These are phyloP conservation scores for Colaptes auratus DNA, from an alignment of 2,113 vertebrate species.

Conservation along the genomic window DNA sequence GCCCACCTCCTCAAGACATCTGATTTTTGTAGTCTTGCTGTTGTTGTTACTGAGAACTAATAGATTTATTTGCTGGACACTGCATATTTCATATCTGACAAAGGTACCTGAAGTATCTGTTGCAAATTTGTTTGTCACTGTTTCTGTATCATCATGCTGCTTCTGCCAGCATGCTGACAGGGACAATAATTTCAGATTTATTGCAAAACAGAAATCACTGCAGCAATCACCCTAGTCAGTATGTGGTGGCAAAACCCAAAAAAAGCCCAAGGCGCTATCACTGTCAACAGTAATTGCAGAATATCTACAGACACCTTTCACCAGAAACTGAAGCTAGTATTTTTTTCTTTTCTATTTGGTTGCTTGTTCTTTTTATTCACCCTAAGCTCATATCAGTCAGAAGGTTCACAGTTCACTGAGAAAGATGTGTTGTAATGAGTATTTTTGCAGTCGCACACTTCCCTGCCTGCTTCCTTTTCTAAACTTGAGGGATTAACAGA, in stretches of 20 bases:
- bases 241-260: not conserved
- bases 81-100: slow-evolving; percentile 27
- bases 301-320: not conserved
- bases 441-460: not conserved
- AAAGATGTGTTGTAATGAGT: not conserved
- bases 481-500: not conserved
- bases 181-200: slow-evolving; percentile 56
- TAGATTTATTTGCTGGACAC: slow-evolving; percentile 30
- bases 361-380: not conserved
- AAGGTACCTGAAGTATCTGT: slow-evolving; percentile 14
- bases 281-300: not conserved
- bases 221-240: slow-evolving; percentile 25
- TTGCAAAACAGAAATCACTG: slow-evolving; percentile 39
- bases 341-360: rapidly evolving
- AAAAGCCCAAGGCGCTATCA: not conserved
- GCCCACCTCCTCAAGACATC: not conserved
- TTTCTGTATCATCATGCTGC: slow-evolving; percentile 21
- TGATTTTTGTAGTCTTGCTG: not conserved
- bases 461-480: not conserved
- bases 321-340: not conserved
- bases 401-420: not conserved
- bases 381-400: not conserved
- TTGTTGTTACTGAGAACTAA: not conserved
- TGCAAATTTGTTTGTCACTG: slow-evolving; percentile 37
- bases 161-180: slow-evolving; percentile 54